A percentile compares a stretch with the other conserved stretches of the same genome.
Evolutionary conservation across 2,888 invertebrate species (phyloP).

Genomic region (Cyrtodaria siliqua): DNA sequence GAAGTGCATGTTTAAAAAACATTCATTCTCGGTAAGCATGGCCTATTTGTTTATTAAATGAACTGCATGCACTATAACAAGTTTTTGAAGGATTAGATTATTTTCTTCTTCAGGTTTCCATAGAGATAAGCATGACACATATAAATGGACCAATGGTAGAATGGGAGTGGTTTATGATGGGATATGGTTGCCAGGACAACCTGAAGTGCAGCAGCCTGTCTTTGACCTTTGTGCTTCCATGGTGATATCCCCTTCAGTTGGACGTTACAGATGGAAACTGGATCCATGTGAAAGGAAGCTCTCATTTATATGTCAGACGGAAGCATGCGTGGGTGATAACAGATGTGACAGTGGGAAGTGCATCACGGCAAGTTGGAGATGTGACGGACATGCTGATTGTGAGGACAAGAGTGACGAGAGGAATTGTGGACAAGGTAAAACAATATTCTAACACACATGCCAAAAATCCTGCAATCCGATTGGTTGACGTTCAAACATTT

Average conservation of each 20-base stretch:
- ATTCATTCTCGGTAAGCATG: no score
- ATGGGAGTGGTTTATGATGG: conserved; percentile 62
- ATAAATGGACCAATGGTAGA: conserved; percentile 67
- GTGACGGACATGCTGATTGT: conserved; percentile 76
- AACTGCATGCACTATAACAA: no score
- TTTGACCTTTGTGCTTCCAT: conserved; percentile 54
- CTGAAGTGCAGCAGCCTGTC: conserved; percentile 28
- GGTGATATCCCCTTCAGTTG: conserved; percentile 15
- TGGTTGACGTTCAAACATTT: no score
- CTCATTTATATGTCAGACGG: conserved; percentile 71
- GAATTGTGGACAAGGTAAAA: conserved; percentile 70
- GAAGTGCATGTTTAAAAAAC: no score
- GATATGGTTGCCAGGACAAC: conserved; percentile 71
- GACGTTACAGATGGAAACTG: conserved; percentile 86
- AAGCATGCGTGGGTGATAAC: conserved; percentile 71
- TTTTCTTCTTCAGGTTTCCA: conserved; percentile 68
- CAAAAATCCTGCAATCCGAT: no score
- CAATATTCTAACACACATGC: no score
- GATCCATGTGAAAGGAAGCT: conserved; percentile 66
- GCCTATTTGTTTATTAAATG: no score
- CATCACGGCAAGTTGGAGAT: conserved; percentile 65
- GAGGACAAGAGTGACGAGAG: conserved; percentile 75
- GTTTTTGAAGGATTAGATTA: no score
- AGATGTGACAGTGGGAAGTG: conserved; percentile 73
- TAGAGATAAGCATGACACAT: conserved; percentile 61